Conservation (phyloP, 2,888 invertebrate genomes). For the Sisyra nigra region DNA sequence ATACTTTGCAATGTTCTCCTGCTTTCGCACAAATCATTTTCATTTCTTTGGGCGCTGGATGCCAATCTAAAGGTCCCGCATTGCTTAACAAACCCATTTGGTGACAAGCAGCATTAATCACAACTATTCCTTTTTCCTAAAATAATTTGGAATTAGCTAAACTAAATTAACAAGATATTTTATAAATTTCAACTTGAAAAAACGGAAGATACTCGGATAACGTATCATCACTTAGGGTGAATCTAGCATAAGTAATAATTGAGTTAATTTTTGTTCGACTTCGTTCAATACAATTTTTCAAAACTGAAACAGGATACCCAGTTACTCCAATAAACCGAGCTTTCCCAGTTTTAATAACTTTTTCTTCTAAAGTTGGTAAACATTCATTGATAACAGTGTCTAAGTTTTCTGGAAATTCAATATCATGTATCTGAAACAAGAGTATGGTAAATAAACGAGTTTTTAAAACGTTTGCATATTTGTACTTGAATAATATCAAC, state of each 20-base stretch:
- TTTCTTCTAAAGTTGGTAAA: slow-evolving; percentile 55
- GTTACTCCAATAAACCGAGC: slow-evolving; percentile 74
- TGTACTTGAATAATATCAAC: slow-evolving; percentile 78
- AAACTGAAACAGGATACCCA: slow-evolving; percentile 61
- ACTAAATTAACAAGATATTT: not conserved
- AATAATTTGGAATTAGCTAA: not conserved
- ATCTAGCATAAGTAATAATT: slow-evolving; percentile 63
- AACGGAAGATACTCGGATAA: slow-evolving; percentile 54
- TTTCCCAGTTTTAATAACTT: slow-evolving; percentile 53
- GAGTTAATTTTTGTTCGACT: slow-evolving; percentile 47
- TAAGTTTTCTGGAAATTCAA: slow-evolving; percentile 67
- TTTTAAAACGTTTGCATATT: no score
- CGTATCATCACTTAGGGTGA: slow-evolving; percentile 64
- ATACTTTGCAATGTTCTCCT: slow-evolving; percentile 47
- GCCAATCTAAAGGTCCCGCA: slow-evolving; percentile 61
- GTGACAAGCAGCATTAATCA: slow-evolving; percentile 71
- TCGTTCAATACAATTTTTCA: slow-evolving; percentile 57
- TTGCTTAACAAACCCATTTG: slow-evolving; percentile 71
- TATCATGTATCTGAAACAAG: slow-evolving; percentile 65
- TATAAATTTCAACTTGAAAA: slow-evolving; percentile 43
- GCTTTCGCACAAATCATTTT: slow-evolving; percentile 45
- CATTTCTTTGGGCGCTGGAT: slow-evolving; percentile 51
- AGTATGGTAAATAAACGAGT: not conserved
- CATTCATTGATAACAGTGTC: slow-evolving; percentile 72
- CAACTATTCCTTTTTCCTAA: slow-evolving; percentile 52